These are phyloP conservation scores for Archips xylosteana DNA, from an alignment of 2,888 invertebrate species.

Conservation along the genomic window DNA sequence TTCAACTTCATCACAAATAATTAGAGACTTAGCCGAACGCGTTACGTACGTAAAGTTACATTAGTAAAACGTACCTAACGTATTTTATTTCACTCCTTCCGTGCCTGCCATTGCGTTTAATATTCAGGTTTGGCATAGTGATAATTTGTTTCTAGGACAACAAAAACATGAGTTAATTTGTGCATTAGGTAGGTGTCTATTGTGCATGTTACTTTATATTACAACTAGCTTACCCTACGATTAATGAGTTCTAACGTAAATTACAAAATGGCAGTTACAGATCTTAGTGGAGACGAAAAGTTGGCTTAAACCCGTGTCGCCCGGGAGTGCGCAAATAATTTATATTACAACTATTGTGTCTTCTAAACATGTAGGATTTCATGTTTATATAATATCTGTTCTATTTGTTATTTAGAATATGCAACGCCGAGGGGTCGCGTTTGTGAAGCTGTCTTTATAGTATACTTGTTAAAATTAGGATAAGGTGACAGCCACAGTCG, in stretches of 20 bases:
- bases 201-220: slow-evolving; percentile 44
- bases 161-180: slow-evolving; percentile 42
- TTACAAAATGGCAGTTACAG: slow-evolving; percentile 55
- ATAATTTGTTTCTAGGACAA: slow-evolving; percentile 34
- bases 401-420: slow-evolving; percentile 52
- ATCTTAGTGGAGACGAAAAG: slow-evolving; percentile 33
- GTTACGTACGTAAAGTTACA: neutral
- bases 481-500: slow-evolving; percentile 42
- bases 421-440: slow-evolving; percentile 48
- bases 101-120: neutral
- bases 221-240: slow-evolving; percentile 33
- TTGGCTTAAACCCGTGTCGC: slow-evolving; percentile 28
- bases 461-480: slow-evolving; percentile 24
- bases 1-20: too few relatives aligned
- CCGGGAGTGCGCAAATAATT: slow-evolving; percentile 27
- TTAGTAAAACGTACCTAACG: too few relatives aligned
- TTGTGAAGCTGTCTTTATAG: slow-evolving; percentile 42
- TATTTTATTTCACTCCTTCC: neutral
- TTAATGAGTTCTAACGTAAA: slow-evolving; percentile 42
- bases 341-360: slow-evolving; percentile 38
- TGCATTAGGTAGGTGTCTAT: slow-evolving; percentile 46
- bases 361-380: slow-evolving; percentile 35
- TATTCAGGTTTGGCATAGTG: neutral
- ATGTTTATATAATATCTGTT: slow-evolving; percentile 39
- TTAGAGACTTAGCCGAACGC: too few relatives aligned